phyloP scores from a whole-genome alignment of 37 sponge, comb jelly and placozoan genomes.

The Aplysina aerophoba region DNA sequence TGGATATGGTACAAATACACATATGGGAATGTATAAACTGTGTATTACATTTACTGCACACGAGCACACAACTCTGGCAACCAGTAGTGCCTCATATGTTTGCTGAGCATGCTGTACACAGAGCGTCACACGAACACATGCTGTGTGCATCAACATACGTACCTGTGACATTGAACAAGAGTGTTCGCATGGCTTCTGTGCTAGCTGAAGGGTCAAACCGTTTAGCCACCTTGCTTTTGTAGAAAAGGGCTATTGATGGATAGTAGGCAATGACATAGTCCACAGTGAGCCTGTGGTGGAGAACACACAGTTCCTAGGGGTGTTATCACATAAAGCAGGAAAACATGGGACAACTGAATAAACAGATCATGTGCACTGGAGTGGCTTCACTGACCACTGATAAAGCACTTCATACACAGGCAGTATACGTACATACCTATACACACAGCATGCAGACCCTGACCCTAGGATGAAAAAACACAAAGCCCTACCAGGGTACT shows the following conservation, averaged over 20 bases:
- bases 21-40: no score
- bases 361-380: neutral
- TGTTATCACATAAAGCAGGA: neutral
- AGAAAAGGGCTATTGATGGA: slow-evolving; percentile 67
- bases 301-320: neutral
- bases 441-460: neutral
- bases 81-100: no score
- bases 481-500: no score
- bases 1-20: no score
- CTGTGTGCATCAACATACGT: neutral
- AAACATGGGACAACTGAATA: slow-evolving; percentile 18
- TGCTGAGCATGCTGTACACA: no score
- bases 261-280: slow-evolving; percentile 68
- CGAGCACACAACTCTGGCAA: no score
- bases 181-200: slow-evolving; percentile 25
- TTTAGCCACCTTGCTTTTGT: slow-evolving; percentile 51
- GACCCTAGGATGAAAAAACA: neutral
- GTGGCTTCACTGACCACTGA: slow-evolving; percentile 17
- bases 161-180: slow-evolving; percentile 67
- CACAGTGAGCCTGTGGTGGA: slow-evolving; percentile 5
- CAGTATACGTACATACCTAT: neutral
- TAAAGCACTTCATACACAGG: neutral
- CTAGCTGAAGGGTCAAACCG: slow-evolving; percentile 42
- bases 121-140: no score
- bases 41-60: no score